Conservation (phyloP, 2,888 invertebrate genomes). For the Drosophila koepferae region DNA sequence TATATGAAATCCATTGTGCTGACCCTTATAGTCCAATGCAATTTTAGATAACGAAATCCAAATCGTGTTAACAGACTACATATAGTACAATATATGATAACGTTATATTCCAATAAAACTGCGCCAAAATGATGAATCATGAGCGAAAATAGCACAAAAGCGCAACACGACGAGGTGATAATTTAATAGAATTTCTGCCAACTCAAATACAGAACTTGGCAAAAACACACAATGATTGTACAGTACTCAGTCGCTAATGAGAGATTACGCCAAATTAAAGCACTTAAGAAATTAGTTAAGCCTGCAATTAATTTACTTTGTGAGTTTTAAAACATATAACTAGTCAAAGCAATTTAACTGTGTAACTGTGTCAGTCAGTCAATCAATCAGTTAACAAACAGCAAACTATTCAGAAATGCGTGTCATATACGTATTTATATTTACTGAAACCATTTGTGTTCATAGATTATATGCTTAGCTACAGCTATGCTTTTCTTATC, state of each 20-base stretch:
- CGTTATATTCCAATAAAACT: conserved; percentile 36
- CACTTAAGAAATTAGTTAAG: not conserved
- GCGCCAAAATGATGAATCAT: conserved; percentile 41
- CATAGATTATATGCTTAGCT: not conserved
- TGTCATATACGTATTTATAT: not conserved
- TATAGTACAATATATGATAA: conserved; percentile 34
- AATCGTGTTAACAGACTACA: conserved; percentile 28
- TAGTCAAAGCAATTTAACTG: not conserved
- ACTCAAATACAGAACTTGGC: conserved; percentile 18
- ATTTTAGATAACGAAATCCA: conserved; percentile 40
- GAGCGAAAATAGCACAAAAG: conserved; percentile 5
- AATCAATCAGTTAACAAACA: not conserved
- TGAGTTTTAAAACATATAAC: not conserved
- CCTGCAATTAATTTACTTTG: not conserved
- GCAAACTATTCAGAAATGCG: no score
- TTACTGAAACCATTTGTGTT: not conserved
- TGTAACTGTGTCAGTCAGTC: no score
- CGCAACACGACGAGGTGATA: conserved; percentile 27
- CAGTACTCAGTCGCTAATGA: not conserved
- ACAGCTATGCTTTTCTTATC: not conserved
- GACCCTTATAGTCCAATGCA: not conserved
- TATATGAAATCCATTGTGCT: not conserved
- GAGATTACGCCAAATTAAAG: not conserved
- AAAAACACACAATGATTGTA: not conserved
- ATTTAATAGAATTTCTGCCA: conserved; percentile 20